phyloP scores from a whole-genome alignment of 2,888 invertebrate genomes.

The Drosophila monieri region DNA sequence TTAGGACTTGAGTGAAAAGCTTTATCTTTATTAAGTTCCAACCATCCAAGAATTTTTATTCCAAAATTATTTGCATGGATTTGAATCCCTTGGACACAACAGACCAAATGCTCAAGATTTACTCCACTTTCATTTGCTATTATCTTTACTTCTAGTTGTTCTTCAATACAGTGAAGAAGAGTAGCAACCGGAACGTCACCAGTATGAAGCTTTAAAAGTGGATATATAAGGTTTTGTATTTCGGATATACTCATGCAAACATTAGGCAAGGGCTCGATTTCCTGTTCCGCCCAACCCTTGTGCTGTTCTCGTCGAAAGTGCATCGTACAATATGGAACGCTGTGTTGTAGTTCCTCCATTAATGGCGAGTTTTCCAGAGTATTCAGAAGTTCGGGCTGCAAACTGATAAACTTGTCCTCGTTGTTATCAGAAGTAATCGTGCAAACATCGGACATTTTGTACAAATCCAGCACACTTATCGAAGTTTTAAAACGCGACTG shows the following conservation, averaged over 20 bases:
- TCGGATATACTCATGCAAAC: slow-evolving; percentile 84
- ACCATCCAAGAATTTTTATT: slow-evolving; percentile 83
- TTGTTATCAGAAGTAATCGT: slow-evolving; percentile 88
- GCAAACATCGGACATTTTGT: slow-evolving; percentile 90
- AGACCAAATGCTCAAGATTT: slow-evolving; percentile 94
- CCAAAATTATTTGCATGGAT: slow-evolving; percentile 84
- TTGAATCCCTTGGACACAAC: slow-evolving; percentile 90
- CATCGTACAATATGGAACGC: slow-evolving; percentile 87
- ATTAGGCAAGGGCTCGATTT: slow-evolving; percentile 87
- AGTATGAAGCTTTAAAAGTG: slow-evolving; percentile 81
- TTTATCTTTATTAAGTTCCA: slow-evolving; percentile 77
- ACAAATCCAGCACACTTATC: slow-evolving; percentile 88
- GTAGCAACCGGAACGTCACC: slow-evolving; percentile 83
- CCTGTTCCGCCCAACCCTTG: slow-evolving; percentile 91
- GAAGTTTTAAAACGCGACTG: slow-evolving; percentile 91
- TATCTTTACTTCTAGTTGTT: slow-evolving; percentile 79
- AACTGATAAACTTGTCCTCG: slow-evolving; percentile 89
- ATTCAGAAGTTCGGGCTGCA: slow-evolving; percentile 87
- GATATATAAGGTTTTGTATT: slow-evolving; percentile 82
- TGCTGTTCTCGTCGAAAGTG: slow-evolving; percentile 87
- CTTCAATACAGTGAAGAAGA: slow-evolving; percentile 82
- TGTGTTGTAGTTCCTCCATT: slow-evolving; percentile 84
- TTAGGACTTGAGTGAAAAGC: not conserved
- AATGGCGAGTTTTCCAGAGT: slow-evolving; percentile 85
- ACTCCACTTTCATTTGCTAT: slow-evolving; percentile 87